phyloP scores from a whole-genome alignment of 2,113 vertebrate genomes.

The Misgurnus anguillicaudatus region DNA sequence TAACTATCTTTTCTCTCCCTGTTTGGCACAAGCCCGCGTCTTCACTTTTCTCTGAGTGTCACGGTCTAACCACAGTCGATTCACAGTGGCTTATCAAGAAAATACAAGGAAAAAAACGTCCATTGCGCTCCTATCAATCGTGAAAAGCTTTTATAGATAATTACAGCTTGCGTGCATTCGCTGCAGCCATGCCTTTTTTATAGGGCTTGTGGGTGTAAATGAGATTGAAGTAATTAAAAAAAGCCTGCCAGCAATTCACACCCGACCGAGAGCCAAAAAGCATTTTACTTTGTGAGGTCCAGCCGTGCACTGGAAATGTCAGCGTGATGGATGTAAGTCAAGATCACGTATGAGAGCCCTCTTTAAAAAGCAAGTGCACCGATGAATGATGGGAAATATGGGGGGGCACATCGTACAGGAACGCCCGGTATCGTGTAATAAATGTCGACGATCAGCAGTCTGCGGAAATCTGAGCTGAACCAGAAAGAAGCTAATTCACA shows the following conservation, averaged over 20 bases:
- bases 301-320: conserved; percentile 59
- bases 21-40: conserved; percentile 9
- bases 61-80: conserved; percentile 33
- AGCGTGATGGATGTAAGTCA: conserved; percentile 74
- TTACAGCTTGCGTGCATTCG: conserved; percentile 59
- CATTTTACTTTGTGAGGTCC: conserved; percentile 40
- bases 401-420: conserved; percentile 41
- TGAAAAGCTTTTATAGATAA: conserved; percentile 59
- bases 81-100: conserved; percentile 22
- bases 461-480: not conserved
- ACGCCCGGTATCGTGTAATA: conserved; percentile 16
- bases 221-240: conserved; percentile 68
- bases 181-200: conserved; percentile 45
- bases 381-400: conserved; percentile 63
- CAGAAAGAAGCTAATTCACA: conserved; percentile 24
- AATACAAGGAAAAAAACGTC: conserved; percentile 20
- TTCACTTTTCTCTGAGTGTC: conserved; percentile 37
- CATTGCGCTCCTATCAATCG: conserved; percentile 12
- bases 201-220: conserved; percentile 59
- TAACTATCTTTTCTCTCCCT: conserved; percentile 34
- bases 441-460: conserved; percentile 26
- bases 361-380: conserved; percentile 62
- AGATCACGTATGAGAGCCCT: conserved; percentile 73
- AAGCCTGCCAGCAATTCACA: conserved; percentile 31
- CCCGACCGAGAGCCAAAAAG: conserved; percentile 43